Evolutionary conservation across 1,140 invertebrate genomes (phyloP).

Genomic region (Drosophila watanabei): DNA sequence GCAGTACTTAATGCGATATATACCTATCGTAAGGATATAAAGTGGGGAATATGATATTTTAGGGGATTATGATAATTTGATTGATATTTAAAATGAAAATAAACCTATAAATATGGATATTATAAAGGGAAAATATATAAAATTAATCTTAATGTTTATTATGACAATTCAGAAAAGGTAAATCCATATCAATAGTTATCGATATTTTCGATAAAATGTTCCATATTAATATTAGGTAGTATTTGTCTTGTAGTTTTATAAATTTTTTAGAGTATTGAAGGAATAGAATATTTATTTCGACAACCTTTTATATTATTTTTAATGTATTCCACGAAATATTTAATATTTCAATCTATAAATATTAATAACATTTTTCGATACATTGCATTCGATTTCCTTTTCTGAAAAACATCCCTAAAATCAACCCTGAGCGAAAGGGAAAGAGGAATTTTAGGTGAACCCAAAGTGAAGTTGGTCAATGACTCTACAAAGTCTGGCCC

Average conservation of each 20-base stretch:
- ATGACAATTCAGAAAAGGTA: neutral
- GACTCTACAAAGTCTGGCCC: conserved; percentile 55
- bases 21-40: neutral
- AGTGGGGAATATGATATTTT: neutral
- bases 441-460: conserved; percentile 7
- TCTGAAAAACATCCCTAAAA: neutral
- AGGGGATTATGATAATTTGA: neutral
- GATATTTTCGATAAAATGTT: neutral
- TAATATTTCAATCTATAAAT: neutral
- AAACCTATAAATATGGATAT: too few species aligned
- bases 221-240: neutral
- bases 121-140: too few species aligned
- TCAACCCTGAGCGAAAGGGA: conserved; percentile 1
- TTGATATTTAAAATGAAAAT: neutral
- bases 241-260: neutral
- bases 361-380: neutral
- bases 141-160: neutral
- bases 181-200: neutral
- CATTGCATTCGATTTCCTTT: neutral
- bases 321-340: neutral
- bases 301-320: neutral
- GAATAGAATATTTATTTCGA: neutral
- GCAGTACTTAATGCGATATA: neutral
- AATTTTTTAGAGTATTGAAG: neutral
- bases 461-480: conserved; percentile 54